Evolutionary conservation across 2,888 invertebrate genomes (phyloP), one percentile per base, ranked within the genome.

Genomic region (Lycaena phlaeas): DNA sequence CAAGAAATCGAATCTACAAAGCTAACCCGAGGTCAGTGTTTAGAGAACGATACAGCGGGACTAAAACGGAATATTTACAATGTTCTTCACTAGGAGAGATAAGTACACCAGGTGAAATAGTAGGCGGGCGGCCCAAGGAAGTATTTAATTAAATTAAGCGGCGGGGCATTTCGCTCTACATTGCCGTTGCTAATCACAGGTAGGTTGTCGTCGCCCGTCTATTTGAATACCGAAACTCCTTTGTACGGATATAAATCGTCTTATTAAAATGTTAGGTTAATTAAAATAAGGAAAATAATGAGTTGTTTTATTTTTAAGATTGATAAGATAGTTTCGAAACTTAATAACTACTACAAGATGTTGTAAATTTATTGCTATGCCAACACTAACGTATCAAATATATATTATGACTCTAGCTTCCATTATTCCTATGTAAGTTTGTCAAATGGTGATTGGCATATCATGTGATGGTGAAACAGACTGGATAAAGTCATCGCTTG

Each of bases 81-180:
- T 41, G 44, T 39, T 29, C 34, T 34, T 34, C 29, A 43, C 28
- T 29, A 41, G 25, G 11, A 18, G 28, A 45, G 37, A 43, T 38
- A 40, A 59, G 65, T 65, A 62, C 61, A 68, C 65, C 68, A 69
- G 66, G 69, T 70, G 65, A 72, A 71, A 71, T 71, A 73, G 63
- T 71, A 61, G 68, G 64, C 61, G 68, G 71, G 68, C 57, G 69
- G 70, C 67, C 64, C 61, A 50, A 54, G 57, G 57, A 61, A 61
- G 74, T 79, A 76, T 81, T 79, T 81, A 81, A 81, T 81, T 81
- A 81, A 81, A 81, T 76, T 70, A 69, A 70, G 67, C 68, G 66
- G 64, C 60, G 62, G 61, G 61, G 66, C 53, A 64, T 57, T 60
- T 61, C 62, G 70, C 69, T 71, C 62, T 71, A 72, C 70, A 69